Percentiles rank a stretch among this genome's conserved stretches.
These are phyloP conservation scores for crab-eating macaque (Macaca fascicularis) DNA, from an alignment of 2,113 vertebrate species.

Conservation along the genomic window T2T-MFA8v1.1 NC_088386.1:18613001-18613500, in stretches of 20 bases:
- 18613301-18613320: not conserved
- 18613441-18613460: not conserved
- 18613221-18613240: not conserved
- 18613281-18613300: not conserved
- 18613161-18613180: not conserved
- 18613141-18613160: not conserved
- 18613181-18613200: not conserved
- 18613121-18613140: not conserved
- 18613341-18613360: not conserved
- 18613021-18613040: not conserved
- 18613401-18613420: not conserved
- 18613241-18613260: not conserved
- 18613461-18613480: not conserved
- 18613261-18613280: not conserved
- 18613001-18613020: not conserved
- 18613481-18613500: not conserved
- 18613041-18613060: not conserved
- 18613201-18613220: not conserved
- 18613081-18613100: not conserved
- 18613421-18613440: not conserved
- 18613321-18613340: not conserved
- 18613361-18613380: not conserved
- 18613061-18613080: not conserved
- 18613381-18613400: not conserved
- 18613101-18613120: not conserved